Evolutionary conservation across 2,888 invertebrate genomes (phyloP), one percentile per base, ranked within the genome.

Genomic region (Synanthedon formicaeformis): DNA sequence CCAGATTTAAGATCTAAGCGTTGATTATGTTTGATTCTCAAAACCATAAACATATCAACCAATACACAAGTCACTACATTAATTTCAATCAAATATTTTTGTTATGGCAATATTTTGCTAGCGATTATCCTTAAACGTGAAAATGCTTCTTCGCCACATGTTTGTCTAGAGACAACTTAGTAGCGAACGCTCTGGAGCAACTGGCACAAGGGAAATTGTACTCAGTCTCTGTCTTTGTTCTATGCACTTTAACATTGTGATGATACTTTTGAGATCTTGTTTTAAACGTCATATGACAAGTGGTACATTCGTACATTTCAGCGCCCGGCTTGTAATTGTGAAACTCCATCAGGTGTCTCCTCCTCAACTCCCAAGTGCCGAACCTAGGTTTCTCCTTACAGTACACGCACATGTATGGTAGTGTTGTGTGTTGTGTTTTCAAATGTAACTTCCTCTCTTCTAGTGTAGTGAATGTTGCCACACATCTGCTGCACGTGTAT

Each of bases 121-220:
- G 6, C 13, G 45, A n/a, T 48, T 55, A 23, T 65, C 5, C 23
- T 68, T 65, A 81, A 50, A 76, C 73, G 58, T 83, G 85, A 53
- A 86, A 87, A 72, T 90, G 90, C 57, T 89, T 89, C 58, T 85
- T 84, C 4, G 86, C 81, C 60, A 89, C 81, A 63, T 90, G 90
- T 54, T 88, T 88, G 55, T 89, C 89, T 23, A 90, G 63, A 23
- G 88, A 87, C 50, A 88, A 64, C 57, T 89, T 89, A 0, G 87
- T 80, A 16, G 84, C 87, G 57, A 89, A 90, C 0, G 83, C 80
- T 52, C 85, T 78, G 1, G 86, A 74, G 60, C 90, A 90, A 57
- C 80, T 81, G 0, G 75, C 79, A 52, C 90, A 90, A 0, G 86
- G 80, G 57, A 80, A 88, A 12, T 73, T 86, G 62, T 73, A 88